These are phyloP conservation scores for Anniella stebbinsi DNA, from an alignment of 2,797 vertebrate genomes.

Conservation along the genomic window DNA sequence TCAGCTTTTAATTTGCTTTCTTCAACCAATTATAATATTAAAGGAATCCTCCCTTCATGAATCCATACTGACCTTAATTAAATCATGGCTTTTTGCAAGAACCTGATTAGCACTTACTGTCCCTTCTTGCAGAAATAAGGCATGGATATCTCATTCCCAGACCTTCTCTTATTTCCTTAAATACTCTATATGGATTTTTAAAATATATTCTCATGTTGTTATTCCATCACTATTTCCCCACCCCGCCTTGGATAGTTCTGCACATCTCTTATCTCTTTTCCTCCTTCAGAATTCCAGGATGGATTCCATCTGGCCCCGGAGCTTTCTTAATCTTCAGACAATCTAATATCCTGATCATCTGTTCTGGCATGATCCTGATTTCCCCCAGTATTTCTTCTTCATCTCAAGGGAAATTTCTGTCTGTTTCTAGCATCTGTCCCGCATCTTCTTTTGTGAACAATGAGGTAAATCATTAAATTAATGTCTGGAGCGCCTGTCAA, in stretches of 20 bases:
- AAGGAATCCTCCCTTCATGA: conserved; percentile 23
- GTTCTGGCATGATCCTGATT: conserved; percentile 61
- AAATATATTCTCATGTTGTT: conserved; percentile 10
- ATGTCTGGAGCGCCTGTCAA: conserved; percentile 55
- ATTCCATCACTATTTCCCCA: not conserved
- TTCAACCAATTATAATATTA: conserved; percentile 35
- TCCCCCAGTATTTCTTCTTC: conserved; percentile 66
- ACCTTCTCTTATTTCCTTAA: conserved; percentile 9
- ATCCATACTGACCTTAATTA: conserved; percentile 22
- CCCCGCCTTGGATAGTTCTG: not conserved
- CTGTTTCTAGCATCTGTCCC: conserved; percentile 70
- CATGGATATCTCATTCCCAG: conserved; percentile 38
- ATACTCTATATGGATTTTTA: not conserved
- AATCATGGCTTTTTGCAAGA: conserved; percentile 36
- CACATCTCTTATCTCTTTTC: conserved; percentile 40
- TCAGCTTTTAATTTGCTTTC: conserved; percentile 37
- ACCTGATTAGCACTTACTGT: conserved; percentile 11
- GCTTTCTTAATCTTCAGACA: conserved; percentile 52
- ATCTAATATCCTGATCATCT: conserved; percentile 71
- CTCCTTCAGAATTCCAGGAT: conserved; percentile 38
- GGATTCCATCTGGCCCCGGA: conserved; percentile 49
- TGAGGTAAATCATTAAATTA: conserved; percentile 70
- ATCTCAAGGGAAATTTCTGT: conserved; percentile 60
- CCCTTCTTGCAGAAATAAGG: conserved; percentile 20
- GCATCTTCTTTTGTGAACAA: conserved; percentile 60